Conservation (phyloP, 2,888 invertebrate species). For the Escarpia spicata region DNA sequence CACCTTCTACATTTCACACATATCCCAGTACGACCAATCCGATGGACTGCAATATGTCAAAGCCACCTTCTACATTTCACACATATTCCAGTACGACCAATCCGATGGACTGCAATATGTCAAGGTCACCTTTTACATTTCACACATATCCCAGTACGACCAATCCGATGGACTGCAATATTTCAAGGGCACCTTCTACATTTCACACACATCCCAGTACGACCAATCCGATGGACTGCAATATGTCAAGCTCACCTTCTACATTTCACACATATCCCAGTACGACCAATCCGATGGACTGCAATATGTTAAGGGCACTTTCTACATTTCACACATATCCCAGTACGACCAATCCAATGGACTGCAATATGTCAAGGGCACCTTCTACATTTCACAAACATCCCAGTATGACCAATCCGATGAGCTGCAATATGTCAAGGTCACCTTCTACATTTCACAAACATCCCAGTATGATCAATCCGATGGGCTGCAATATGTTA, state of each 20-base stretch:
- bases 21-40: constrained; percentile 71
- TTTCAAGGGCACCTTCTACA: neutral
- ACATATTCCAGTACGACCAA: constrained; percentile 64
- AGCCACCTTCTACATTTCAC: neutral
- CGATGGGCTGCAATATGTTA: constrained; percentile 73
- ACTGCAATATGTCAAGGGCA: constrained; percentile 68
- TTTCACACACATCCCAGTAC: constrained; percentile 56
- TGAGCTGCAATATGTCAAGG: constrained; percentile 73
- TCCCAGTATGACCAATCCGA: constrained; percentile 66
- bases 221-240: constrained; percentile 74
- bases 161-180: constrained; percentile 74
- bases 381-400: neutral
- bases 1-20: constrained; percentile 73
- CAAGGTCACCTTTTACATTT: constrained; percentile 63
- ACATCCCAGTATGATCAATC: constrained; percentile 65
- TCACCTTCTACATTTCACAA: neutral
- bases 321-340: constrained; percentile 78
- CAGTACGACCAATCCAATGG: constrained; percentile 71
- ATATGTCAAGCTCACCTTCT: constrained; percentile 36
- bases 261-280: constrained; percentile 78
- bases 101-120: constrained; percentile 74
- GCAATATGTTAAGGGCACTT: constrained; percentile 39
- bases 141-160: constrained; percentile 77
- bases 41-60: constrained; percentile 73
- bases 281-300: constrained; percentile 75